phyloP scores from a whole-genome alignment of 2,113 vertebrate species.

The Gracilinanus agilis region DNA sequence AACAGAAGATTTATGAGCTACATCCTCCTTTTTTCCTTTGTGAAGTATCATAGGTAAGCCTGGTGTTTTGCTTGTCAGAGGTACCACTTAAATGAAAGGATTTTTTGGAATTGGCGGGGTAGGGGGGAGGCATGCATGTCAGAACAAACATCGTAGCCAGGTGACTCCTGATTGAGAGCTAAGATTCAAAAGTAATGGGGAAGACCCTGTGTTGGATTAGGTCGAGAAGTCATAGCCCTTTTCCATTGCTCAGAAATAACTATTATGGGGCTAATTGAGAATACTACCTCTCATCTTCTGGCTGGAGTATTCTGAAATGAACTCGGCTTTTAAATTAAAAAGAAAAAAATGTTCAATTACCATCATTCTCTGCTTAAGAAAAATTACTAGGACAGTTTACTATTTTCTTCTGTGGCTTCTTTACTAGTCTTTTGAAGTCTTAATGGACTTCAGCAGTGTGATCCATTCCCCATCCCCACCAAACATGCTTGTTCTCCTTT shows the following conservation, averaged over 20 bases:
- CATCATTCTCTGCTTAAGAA: background rate
- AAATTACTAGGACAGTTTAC: background rate
- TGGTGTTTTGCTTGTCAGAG: background rate
- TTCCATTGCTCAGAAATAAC: background rate
- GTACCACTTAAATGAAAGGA: background rate
- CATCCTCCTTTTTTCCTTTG: background rate
- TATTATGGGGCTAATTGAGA: background rate
- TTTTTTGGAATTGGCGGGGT: too few relatives aligned
- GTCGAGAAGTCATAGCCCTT: background rate
- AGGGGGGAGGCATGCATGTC: background rate
- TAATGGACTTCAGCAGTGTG: background rate
- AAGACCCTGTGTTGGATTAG: background rate
- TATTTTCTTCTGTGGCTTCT: background rate
- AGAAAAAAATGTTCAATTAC: background rate
- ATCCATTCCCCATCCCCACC: too few relatives aligned
- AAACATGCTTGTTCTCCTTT: background rate
- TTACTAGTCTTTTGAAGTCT: background rate
- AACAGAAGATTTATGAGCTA: background rate
- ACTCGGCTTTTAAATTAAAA: background rate
- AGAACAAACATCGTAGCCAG: background rate
- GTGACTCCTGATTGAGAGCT: background rate
- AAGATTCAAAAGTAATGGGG: background rate
- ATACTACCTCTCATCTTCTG: background rate
- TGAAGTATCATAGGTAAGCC: background rate
- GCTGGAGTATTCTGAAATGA: background rate